These are phyloP conservation scores for Xylota segnis DNA, from an alignment of 2,888 invertebrate genomes.

Conservation along the genomic window DNA sequence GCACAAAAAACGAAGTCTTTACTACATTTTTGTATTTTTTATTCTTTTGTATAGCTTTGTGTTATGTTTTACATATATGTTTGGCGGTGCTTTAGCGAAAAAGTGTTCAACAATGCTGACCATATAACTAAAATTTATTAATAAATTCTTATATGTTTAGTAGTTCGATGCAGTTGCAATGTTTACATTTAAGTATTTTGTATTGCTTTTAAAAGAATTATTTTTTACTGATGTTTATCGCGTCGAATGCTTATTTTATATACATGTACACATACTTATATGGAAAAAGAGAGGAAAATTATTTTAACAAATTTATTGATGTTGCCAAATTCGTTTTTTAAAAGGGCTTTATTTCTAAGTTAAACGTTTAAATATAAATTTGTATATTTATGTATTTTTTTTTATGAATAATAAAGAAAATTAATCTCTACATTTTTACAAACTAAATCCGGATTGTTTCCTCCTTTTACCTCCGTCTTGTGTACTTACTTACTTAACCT, in stretches of 20 bases:
- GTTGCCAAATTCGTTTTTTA: slow-evolving; percentile 70
- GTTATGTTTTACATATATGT: slow-evolving; percentile 35
- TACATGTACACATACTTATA: background rate
- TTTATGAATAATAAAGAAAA: slow-evolving; percentile 69
- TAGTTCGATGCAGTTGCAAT: slow-evolving; percentile 35
- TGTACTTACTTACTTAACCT: too few species aligned
- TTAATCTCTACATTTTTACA: slow-evolving; percentile 74
- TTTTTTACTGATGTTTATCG: slow-evolving; percentile 49
- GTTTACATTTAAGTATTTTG: slow-evolving; percentile 63
- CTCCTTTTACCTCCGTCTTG: too few species aligned
- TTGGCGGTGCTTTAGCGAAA: slow-evolving; percentile 67
- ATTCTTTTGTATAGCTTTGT: background rate
- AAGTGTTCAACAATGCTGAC: slow-evolving; percentile 65
- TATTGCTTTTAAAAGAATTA: slow-evolving; percentile 49
- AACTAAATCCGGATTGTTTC: slow-evolving; percentile 26
- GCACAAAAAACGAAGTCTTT: slow-evolving; percentile 34
- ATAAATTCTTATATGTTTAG: slow-evolving; percentile 34
- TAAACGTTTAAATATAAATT: slow-evolving; percentile 51
- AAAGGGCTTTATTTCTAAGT: slow-evolving; percentile 68
- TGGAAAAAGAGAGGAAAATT: slow-evolving; percentile 20
- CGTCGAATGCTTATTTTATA: slow-evolving; percentile 57
- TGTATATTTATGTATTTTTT: slow-evolving; percentile 74
- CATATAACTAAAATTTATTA: slow-evolving; percentile 14
- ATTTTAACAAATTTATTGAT: slow-evolving; percentile 66
- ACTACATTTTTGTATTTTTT: background rate